Conservation (phyloP, 2,113 vertebrate species). For the mouse (Mus musculus) region GRCm39 chr17:55630501-55631000, state of each 20-base stretch:
- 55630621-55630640: neutral
- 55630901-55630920: neutral
- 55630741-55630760: neutral
- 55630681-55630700: neutral
- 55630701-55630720: neutral
- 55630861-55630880: neutral
- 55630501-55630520: neutral
- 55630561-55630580: neutral
- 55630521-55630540: neutral
- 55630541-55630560: neutral
- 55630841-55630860: rapidly evolving
- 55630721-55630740: no score
- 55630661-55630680: neutral
- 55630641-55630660: neutral
- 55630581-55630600: neutral
- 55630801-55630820: neutral
- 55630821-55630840: neutral
- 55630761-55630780: neutral
- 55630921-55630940: neutral
- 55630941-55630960: neutral
- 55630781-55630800: neutral
- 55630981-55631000: neutral
- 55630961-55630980: neutral
- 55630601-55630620: neutral
- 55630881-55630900: no score